Evolutionary conservation across 2,888 invertebrate genomes (phyloP), one percentile per base, ranked within the genome.

Genomic region (Chrysolina oricalcia): DNA sequence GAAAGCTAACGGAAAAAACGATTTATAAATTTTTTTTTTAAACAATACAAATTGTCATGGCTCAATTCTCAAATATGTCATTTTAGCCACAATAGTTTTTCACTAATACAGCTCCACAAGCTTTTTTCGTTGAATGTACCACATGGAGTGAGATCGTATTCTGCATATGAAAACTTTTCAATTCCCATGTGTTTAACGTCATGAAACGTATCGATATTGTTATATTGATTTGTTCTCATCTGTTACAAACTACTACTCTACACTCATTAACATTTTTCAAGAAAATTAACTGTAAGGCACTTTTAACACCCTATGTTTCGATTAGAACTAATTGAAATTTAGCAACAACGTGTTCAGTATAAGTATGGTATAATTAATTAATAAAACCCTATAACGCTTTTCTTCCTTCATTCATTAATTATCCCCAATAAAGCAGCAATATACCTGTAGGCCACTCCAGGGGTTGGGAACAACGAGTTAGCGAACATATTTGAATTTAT

Each of bases 271-370:
- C n/a, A 35, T 10, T 9, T 40, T 27, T 15, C 40, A 40, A 23
- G 27, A n/a, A 35, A 63, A 63, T 23, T 23, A 63, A 63, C 63
- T 40, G 8, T 6, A 19, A 17, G 40, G 64, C 19, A 19, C 41
- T 19, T 43, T 13, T 9, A 65, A 13, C 46, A 13, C 17, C 65
- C 48, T 43, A 21, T 66, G 46, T 23, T 27, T 27, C 15, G 65
- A 66, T 66, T 66, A 43, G 48, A 48, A 46, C 65, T 66, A 66
- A 66, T 66, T 66, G 48, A 66, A 66, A 66, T 35, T 66, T 19
- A 66, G 6, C 48, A 23, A 40, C 46, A 43, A 27, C 65, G 43
- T n/a, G 23, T 13, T 27, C 21, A 13, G 13, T 19, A 13, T 53
- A 11, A 66, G 23, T 46, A 46, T 17, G 17, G 21, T 10, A 66